Evolutionary conservation across 2,113 vertebrate species (phyloP).

Genomic region (Strix aluco): DNA sequence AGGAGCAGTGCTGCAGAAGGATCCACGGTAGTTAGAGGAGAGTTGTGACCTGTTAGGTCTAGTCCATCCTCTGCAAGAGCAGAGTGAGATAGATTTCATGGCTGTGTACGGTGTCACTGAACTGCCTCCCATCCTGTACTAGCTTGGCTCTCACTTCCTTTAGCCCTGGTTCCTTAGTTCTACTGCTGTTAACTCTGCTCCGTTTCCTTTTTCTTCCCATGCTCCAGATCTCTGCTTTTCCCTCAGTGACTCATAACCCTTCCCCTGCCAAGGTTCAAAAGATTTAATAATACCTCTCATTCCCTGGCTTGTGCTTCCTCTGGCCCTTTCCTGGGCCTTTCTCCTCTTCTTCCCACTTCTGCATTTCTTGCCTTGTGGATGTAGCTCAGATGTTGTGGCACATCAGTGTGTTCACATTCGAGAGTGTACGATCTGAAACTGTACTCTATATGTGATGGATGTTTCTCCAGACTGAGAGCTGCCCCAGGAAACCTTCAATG

Average conservation of each 20-base stretch:
- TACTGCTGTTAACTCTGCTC: not conserved
- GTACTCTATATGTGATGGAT: not conserved
- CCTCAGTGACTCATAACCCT: not conserved
- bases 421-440: not conserved
- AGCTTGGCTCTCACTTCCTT: not conserved
- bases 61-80: not conserved
- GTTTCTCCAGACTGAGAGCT: not conserved
- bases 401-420: not conserved
- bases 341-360: not conserved
- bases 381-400: not conserved
- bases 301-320: not conserved
- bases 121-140: not conserved
- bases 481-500: not conserved
- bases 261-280: not conserved
- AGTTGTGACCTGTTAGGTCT: not conserved
- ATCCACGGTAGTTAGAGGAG: not conserved
- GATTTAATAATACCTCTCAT: not conserved
- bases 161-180: not conserved
- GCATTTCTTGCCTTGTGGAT: not conserved
- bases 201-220: not conserved
- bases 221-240: not conserved
- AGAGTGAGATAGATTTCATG: not conserved
- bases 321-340: not conserved
- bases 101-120: not conserved
- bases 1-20: not conserved